A percentile compares a stretch with the other conserved stretches of the same genome.
phyloP scores from a whole-genome alignment of 2,797 vertebrate genomes.

The Rousettus madagascariensis region DNA sequence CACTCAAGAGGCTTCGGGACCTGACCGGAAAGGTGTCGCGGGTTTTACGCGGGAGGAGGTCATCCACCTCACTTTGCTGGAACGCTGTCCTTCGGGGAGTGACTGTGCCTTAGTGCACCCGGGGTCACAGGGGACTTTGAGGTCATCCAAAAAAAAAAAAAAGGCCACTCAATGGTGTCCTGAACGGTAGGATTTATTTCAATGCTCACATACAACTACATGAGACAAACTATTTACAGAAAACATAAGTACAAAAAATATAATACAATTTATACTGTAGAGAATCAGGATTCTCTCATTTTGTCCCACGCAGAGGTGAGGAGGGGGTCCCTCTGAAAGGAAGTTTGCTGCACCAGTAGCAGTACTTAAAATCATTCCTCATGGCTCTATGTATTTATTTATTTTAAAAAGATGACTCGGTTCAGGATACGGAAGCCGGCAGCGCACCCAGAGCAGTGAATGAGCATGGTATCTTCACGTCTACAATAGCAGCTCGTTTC shows the following conservation, averaged over 20 bases:
- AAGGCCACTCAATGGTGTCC: neutral
- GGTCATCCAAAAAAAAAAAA: neutral
- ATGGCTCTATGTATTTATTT: neutral
- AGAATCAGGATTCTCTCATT: slow-evolving; percentile 31
- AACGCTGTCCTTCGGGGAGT: neutral
- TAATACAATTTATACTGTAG: slow-evolving; percentile 78
- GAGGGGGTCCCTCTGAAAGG: neutral
- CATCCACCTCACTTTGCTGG: neutral
- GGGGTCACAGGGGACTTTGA: accelerated
- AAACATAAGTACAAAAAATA: slow-evolving; percentile 80
- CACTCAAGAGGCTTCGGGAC: neutral
- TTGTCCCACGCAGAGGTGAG: neutral
- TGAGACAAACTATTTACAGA: slow-evolving; percentile 76
- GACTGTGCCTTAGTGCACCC: accelerated
- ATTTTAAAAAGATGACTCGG: neutral
- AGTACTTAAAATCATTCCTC: neutral
- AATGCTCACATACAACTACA: slow-evolving; percentile 66
- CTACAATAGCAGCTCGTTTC: neutral
- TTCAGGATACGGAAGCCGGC: neutral
- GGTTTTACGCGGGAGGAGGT: too few relatives aligned
- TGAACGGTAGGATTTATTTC: slow-evolving; percentile 72
- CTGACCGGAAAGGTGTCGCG: accelerated
- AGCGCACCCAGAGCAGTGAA: neutral
- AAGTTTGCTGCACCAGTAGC: neutral
- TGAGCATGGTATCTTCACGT: neutral